Evolutionary conservation across 2,888 invertebrate species (phyloP).

Genomic region (Prosapia bicincta): DNA sequence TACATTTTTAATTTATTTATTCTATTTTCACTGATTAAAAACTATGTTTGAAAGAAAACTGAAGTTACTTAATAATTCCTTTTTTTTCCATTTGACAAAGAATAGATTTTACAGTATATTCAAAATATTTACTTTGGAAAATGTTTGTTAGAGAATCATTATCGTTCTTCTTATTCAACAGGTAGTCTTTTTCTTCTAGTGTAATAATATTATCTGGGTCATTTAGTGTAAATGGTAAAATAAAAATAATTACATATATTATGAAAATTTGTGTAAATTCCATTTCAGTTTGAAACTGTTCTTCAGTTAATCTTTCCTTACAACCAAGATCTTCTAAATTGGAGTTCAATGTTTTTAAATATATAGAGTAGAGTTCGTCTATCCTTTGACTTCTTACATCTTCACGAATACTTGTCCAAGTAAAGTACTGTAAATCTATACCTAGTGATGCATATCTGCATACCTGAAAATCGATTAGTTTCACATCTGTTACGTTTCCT

Average conservation of each 20-base stretch:
- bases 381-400: conserved; percentile 18
- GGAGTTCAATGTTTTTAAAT: conserved; percentile 19
- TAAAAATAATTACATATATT: neutral
- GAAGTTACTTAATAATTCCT: neutral
- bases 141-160: neutral
- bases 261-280: neutral
- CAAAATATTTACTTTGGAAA: neutral
- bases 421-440: conserved; percentile 30
- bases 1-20: too few species aligned
- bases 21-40: too few species aligned
- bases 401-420: conserved; percentile 22
- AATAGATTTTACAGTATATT: neutral
- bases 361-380: conserved; percentile 14
- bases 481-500: conserved; percentile 20
- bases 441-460: conserved; percentile 28
- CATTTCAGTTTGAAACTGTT: conserved; percentile 5
- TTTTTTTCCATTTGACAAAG: neutral
- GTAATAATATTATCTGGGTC: neutral
- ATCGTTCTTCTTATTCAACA: neutral
- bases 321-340: conserved; percentile 12
- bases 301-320: conserved; percentile 2
- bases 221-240: neutral
- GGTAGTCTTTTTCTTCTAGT: neutral
- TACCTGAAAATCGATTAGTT: conserved; percentile 30
- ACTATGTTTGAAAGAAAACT: too few species aligned